Percentiles rank a stretch among this genome's conserved stretches.
These are phyloP conservation scores for Drosophila multiciliata DNA, from an alignment of 2,888 invertebrate genomes.

Conservation along the genomic window DNA sequence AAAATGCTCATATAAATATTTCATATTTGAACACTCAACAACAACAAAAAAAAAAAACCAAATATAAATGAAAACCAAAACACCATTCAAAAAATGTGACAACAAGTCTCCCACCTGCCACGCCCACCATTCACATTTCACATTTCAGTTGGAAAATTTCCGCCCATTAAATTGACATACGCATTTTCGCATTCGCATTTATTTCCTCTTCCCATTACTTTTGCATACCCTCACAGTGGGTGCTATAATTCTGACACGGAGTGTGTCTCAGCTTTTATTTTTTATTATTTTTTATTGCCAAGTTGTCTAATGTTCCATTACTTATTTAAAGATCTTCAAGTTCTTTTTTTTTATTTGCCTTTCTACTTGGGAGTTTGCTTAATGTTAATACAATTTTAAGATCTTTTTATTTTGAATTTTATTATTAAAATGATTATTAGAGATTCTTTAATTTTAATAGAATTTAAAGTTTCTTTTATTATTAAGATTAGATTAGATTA, in stretches of 20 bases:
- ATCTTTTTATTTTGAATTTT: too few relatives aligned
- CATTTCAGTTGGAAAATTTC: conserved; percentile 68
- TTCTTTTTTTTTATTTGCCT: background rate
- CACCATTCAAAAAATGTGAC: conserved; percentile 48
- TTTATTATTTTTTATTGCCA: background rate
- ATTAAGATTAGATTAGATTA: too few relatives aligned
- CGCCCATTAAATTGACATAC: conserved; percentile 82
- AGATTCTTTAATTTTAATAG: background rate
- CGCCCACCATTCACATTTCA: conserved; percentile 41
- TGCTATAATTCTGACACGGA: background rate
- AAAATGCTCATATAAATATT: conserved; percentile 80
- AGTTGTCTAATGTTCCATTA: background rate
- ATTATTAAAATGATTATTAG: background rate
- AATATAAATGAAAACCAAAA: conserved; percentile 11
- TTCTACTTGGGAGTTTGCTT: background rate
- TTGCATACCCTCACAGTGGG: background rate
- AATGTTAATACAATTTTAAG: background rate
- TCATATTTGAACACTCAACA: conserved; percentile 66
- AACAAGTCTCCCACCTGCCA: conserved; percentile 44
- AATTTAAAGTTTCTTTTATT: background rate
- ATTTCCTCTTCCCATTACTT: conserved; percentile 57
- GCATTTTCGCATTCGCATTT: conserved; percentile 70
- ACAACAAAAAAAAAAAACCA: background rate
- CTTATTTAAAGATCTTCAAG: background rate
- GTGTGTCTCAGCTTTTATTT: background rate